Evolutionary conservation across 2,113 vertebrate genomes (phyloP).

Genomic region (Microtus ochrogaster): DNA sequence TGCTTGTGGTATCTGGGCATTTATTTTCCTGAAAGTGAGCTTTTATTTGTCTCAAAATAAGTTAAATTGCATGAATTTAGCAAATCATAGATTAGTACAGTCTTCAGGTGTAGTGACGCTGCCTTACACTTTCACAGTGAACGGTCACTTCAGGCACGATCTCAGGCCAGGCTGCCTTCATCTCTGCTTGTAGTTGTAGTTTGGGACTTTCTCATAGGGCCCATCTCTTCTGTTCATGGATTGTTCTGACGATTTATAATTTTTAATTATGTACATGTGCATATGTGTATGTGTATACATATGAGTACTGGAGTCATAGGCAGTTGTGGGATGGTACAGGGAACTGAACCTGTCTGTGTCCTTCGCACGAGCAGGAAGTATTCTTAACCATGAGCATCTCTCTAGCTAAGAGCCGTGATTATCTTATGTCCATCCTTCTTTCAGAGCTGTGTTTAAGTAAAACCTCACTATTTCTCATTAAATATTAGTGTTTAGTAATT

Average conservation of each 20-base stretch:
- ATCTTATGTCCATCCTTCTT: background rate
- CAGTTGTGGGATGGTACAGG: background rate
- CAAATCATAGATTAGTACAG: slow-evolving; percentile 11
- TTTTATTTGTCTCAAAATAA: slow-evolving; percentile 47
- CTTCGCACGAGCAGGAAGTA: background rate
- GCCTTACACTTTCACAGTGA: background rate
- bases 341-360: background rate
- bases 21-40: slow-evolving; percentile 18
- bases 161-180: slow-evolving; percentile 17
- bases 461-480: background rate
- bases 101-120: background rate
- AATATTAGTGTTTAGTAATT: slow-evolving; percentile 34
- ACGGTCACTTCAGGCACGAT: background rate
- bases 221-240: background rate
- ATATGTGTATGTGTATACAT: background rate
- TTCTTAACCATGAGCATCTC: background rate
- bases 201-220: background rate
- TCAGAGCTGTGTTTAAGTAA: slow-evolving; percentile 37
- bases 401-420: background rate
- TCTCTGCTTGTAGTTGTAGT: background rate
- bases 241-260: background rate
- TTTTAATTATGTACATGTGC: background rate
- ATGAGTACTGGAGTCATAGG: background rate
- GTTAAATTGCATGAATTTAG: slow-evolving; percentile 4
- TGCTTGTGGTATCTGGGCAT: background rate